A percentile compares a stretch with the other conserved stretches of the same genome.
Conservation (phyloP, 1,140 invertebrate genomes). For the Bombus haemorrhoidalis region DNA sequence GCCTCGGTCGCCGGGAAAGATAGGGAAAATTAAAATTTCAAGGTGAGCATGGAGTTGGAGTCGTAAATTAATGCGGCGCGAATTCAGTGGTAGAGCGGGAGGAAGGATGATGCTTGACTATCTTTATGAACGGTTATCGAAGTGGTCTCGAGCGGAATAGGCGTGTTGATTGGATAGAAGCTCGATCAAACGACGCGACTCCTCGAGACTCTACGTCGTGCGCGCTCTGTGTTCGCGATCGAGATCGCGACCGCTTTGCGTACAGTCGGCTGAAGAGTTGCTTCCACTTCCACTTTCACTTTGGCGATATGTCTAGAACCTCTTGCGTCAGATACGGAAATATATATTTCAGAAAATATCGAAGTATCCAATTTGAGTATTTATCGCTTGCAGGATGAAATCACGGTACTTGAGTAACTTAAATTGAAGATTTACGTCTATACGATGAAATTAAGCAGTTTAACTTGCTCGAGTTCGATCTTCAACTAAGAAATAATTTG, state of each 20-base stretch:
- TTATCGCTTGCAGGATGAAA: too few relatives aligned
- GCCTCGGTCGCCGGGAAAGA: neutral
- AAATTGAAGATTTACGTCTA: too few relatives aligned
- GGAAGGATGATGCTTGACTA: slow-evolving; percentile 28
- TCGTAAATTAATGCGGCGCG: slow-evolving; percentile 27
- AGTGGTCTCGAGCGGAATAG: slow-evolving; percentile 45
- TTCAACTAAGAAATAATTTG: too few relatives aligned
- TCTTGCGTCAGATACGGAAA: too few relatives aligned
- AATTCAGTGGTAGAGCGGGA: neutral
- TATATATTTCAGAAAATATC: too few relatives aligned
- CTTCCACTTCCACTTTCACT: neutral
- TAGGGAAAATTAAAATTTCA: slow-evolving; percentile 19
- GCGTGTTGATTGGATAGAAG: slow-evolving; percentile 42
- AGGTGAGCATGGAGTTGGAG: neutral
- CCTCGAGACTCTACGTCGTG: neutral
- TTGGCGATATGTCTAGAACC: too few relatives aligned
- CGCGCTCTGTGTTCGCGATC: neutral
- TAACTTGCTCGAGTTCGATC: too few relatives aligned
- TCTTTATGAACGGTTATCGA: slow-evolving; percentile 40
- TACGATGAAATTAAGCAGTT: too few relatives aligned
- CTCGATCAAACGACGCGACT: slow-evolving; percentile 37
- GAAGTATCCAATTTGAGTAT: too few relatives aligned
- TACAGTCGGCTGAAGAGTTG: neutral
- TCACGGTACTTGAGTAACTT: too few relatives aligned
- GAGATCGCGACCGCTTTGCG: neutral